Conservation (phyloP, 2,797 vertebrate species). For the Erpetoichthys calabaricus region DNA sequence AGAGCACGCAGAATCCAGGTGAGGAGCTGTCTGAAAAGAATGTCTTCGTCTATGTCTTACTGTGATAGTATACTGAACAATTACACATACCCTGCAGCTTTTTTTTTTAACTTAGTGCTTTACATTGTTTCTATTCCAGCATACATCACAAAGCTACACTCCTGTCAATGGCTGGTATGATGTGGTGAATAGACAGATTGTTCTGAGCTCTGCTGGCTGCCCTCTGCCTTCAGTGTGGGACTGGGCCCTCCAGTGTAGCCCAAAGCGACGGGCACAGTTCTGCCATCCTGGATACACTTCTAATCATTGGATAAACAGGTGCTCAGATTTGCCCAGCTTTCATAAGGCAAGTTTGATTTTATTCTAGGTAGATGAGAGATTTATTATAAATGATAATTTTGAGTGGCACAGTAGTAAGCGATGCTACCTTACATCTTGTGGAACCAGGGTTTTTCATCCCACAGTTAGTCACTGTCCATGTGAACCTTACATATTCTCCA, state of each 20-base stretch:
- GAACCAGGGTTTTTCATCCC: no score
- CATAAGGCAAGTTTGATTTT: conserved; percentile 15
- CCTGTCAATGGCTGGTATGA: conserved; percentile 55
- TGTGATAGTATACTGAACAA: neutral
- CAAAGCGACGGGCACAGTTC: conserved; percentile 50
- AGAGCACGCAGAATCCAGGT: conserved; percentile 51
- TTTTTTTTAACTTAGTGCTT: neutral
- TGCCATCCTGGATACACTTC: conserved; percentile 44
- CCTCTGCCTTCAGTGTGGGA: conserved; percentile 65
- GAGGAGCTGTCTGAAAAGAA: conserved; percentile 10
- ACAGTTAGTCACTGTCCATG: no score
- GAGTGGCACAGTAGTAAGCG: no score
- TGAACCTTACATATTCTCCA: no score
- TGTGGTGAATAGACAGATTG: conserved; percentile 28
- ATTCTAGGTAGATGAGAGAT: neutral
- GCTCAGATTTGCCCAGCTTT: conserved; percentile 24
- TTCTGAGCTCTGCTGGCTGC: conserved; percentile 40
- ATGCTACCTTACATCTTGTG: no score
- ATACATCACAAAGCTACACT: conserved; percentile 49
- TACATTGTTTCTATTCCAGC: conserved; percentile 24
- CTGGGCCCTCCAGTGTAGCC: conserved; percentile 70
- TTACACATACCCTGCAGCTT: neutral
- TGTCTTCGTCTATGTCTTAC: conserved; percentile 4
- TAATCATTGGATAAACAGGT: conserved; percentile 39
- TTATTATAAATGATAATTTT: no score